Evolutionary conservation across 2,113 vertebrate genomes (phyloP).

Genomic region (Anser cygnoides): DNA sequence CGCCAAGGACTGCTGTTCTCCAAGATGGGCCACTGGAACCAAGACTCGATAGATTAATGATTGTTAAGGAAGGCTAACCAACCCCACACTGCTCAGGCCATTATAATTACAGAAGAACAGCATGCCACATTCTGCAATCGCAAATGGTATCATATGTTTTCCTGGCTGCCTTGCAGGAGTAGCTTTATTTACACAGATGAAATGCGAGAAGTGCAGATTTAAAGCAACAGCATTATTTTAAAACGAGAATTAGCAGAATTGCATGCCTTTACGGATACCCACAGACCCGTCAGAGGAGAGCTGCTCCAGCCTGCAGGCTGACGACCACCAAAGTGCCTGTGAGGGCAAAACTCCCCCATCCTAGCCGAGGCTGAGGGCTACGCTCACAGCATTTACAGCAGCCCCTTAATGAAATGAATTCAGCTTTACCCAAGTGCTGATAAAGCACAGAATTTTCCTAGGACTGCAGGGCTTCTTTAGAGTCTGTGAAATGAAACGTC

Average conservation of each 20-base stretch:
- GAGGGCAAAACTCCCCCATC: neutral
- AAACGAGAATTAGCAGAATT: neutral
- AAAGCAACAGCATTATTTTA: conserved; percentile 9
- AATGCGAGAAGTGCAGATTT: neutral
- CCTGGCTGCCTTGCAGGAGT: conserved; percentile 80
- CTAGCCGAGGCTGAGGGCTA: rapidly evolving
- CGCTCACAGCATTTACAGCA: neutral
- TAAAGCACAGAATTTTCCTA: neutral
- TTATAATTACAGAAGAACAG: conserved; percentile 97
- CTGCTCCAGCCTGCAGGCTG: neutral
- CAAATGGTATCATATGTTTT: conserved; percentile 97
- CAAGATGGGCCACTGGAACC: conserved; percentile 73
- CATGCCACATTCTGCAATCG: conserved; percentile 86
- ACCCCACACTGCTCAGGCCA: conserved; percentile 82
- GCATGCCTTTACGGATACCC: rapidly evolving
- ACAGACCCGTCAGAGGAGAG: neutral
- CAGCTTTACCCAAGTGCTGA: neutral
- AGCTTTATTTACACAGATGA: conserved; percentile 55
- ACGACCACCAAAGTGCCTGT: rapidly evolving
- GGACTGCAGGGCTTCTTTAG: neutral
- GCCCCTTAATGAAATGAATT: neutral
- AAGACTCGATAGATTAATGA: conserved; percentile 80
- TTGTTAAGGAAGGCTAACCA: conserved; percentile 75
- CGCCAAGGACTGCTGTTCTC: conserved; percentile 78
- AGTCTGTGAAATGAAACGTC: neutral